phyloP scores from a whole-genome alignment of 2,113 vertebrate genomes.

The Colaptes auratus region DNA sequence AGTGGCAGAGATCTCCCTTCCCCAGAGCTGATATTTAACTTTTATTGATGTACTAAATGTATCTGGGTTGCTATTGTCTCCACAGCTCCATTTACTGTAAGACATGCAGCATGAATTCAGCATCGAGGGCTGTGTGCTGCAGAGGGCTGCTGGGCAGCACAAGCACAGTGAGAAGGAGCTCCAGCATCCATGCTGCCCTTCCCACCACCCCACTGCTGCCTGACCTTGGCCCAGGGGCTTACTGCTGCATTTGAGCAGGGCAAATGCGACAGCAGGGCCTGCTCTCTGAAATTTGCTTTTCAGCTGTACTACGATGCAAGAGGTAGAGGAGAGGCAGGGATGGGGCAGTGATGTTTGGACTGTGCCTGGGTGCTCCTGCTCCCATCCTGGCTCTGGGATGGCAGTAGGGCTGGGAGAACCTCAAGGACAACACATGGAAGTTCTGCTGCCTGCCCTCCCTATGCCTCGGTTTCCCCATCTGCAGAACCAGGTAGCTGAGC shows the following conservation, averaged over 20 bases:
- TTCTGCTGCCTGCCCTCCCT: rapidly evolving
- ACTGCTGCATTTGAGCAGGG: neutral
- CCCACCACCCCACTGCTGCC: neutral
- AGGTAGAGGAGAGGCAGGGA: neutral
- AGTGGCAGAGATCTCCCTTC: neutral
- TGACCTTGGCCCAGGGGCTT: neutral
- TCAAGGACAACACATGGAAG: neutral
- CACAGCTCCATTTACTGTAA: neutral
- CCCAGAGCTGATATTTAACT: neutral
- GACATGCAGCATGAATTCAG: neutral
- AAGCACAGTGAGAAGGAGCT: neutral
- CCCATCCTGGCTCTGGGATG: neutral
- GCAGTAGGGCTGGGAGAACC: neutral
- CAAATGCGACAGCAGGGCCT: neutral
- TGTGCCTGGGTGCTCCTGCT: rapidly evolving
- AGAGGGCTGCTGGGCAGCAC: neutral
- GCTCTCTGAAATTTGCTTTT: neutral
- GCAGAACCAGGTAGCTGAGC: rapidly evolving
- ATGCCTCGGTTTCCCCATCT: neutral
- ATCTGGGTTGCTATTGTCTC: neutral
- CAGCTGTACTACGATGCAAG: neutral
- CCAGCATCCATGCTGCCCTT: neutral
- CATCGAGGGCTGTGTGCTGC: neutral
- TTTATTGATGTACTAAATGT: neutral
- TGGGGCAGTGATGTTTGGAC: neutral